A percentile compares a stretch with the other conserved stretches of the same genome.
Conservation (phyloP, 2,888 invertebrate species). For the Holacanthella duospinosa region DNA sequence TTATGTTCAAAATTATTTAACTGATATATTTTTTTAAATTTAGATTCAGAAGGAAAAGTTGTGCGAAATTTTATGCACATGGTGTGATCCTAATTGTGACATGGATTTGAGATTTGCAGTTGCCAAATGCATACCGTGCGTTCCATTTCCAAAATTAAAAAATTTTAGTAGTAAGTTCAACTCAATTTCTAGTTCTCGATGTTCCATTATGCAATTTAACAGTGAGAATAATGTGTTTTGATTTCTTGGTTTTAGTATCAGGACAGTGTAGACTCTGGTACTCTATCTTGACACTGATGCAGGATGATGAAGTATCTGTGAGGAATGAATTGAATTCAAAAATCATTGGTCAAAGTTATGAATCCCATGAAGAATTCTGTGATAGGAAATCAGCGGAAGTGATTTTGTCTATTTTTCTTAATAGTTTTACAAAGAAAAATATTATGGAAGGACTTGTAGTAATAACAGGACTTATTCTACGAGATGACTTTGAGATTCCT, state of each 20-base stretch:
- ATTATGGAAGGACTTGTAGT: conserved; percentile 23
- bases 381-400: conserved; percentile 28
- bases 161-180: conserved; percentile 8
- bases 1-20: neutral
- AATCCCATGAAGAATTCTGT: conserved; percentile 14
- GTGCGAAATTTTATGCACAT: conserved; percentile 17
- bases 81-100: conserved; percentile 23
- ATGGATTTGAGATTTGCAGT: conserved; percentile 28
- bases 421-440: conserved; percentile 9
- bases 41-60: conserved; percentile 8
- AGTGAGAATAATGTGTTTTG: neutral
- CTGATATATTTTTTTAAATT: conserved; percentile 1
- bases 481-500: conserved; percentile 27
- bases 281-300: conserved; percentile 21
- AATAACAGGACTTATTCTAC: conserved; percentile 28
- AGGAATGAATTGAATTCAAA: conserved; percentile 20
- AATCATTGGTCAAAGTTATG: neutral
- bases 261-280: conserved; percentile 28
- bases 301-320: conserved; percentile 29
- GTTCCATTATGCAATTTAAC: neutral
- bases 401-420: conserved; percentile 17
- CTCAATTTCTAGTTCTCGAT: neutral
- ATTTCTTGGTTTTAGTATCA: conserved; percentile 9
- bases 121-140: conserved; percentile 20
- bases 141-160: conserved; percentile 13